Conservation (phyloP, 2,888 invertebrate species). For the Leptopilina drosophilae region DNA sequence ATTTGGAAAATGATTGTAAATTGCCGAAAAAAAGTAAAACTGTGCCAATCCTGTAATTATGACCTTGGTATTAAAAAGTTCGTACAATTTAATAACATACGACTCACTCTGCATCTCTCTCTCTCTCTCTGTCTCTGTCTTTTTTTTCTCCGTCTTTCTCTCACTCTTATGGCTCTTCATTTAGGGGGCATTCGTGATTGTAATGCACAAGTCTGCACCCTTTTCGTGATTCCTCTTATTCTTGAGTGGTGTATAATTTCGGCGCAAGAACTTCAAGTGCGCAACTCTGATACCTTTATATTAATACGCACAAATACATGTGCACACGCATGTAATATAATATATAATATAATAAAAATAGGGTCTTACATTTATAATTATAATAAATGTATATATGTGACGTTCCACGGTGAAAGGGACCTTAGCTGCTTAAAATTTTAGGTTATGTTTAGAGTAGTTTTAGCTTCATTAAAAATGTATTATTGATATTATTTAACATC, state of each 20-base stretch:
- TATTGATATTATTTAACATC: too few relatives aligned
- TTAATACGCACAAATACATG: neutral
- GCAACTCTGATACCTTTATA: too few relatives aligned
- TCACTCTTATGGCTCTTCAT: too few relatives aligned
- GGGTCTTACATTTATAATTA: too few relatives aligned
- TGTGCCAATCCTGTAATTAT: conserved; percentile 38
- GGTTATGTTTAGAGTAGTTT: too few relatives aligned
- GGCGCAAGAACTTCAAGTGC: conserved; percentile 28
- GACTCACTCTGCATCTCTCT: neutral
- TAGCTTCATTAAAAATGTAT: too few relatives aligned
- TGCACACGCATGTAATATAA: too few relatives aligned
- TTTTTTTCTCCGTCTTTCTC: neutral
- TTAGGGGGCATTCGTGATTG: conserved; percentile 21
- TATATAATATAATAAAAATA: too few relatives aligned
- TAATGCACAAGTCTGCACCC: conserved; percentile 28
- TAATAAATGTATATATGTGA: too few relatives aligned
- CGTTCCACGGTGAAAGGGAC: too few relatives aligned
- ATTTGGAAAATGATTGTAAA: too few relatives aligned
- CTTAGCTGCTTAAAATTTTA: too few relatives aligned
- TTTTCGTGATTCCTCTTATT: conserved; percentile 31
- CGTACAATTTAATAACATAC: conserved; percentile 27
- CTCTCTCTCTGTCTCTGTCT: neutral
- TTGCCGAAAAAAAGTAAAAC: neutral
- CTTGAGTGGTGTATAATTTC: conserved; percentile 34
- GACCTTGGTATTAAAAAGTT: conserved; percentile 30